phyloP scores from a whole-genome alignment of 35 echinoderm and acorn worm species.

The Ophioderma brevispina region DNA sequence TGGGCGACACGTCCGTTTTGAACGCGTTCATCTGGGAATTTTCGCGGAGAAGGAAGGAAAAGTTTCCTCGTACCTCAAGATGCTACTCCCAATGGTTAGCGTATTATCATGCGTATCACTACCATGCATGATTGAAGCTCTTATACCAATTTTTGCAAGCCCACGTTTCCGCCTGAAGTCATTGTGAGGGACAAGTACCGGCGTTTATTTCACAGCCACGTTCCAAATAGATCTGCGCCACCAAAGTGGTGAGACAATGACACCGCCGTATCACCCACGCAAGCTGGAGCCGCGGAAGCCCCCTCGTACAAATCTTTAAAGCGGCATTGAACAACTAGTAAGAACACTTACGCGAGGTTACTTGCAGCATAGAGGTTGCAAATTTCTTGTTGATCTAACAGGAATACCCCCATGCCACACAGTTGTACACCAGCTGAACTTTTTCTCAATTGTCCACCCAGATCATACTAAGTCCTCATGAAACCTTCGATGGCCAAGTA shows the following conservation, averaged over 20 bases:
- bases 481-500: not conserved
- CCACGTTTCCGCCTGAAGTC: constrained; percentile 59
- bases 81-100: constrained; percentile 63
- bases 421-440: not conserved
- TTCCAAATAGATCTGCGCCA: not conserved
- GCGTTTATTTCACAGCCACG: no score
- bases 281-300: not conserved
- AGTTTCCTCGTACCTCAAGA: constrained; percentile 50
- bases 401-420: not conserved
- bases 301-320: not conserved
- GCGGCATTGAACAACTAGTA: not conserved
- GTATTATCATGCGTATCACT: constrained; percentile 49
- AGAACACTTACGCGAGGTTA: not conserved
- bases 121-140: constrained; percentile 23
- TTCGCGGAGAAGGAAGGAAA: constrained; percentile 53
- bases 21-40: constrained; percentile 40
- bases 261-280: not conserved
- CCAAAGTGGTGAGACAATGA: not conserved
- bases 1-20: constrained; percentile 10
- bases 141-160: constrained; percentile 38
- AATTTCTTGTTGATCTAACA: not conserved
- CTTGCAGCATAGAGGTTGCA: not conserved
- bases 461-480: not conserved
- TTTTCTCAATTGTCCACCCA: not conserved
- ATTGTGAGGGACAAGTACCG: constrained; percentile 77